Evolutionary conservation across 2,888 invertebrate species (phyloP), one percentile per base, ranked within the genome.

Genomic region (Helobdella robusta): DNA sequence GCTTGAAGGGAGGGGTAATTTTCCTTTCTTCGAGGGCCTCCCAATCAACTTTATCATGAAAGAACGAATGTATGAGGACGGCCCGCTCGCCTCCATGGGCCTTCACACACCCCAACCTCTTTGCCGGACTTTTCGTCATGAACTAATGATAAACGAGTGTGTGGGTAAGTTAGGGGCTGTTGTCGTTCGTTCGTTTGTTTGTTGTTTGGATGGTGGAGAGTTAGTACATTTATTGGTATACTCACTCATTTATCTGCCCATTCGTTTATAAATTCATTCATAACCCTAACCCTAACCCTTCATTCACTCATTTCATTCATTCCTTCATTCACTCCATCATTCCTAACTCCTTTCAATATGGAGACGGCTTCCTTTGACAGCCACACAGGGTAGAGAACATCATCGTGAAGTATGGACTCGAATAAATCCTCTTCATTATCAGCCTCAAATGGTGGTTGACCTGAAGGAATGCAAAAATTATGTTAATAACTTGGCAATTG

Each of bases 341-440:
- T n/a, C n/a, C n/a, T n/a, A n/a, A 84, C 84, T 75, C 83, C 89
- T 83, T 91, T 91, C 52, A 92, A 83, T 78, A 91, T 91, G 73
- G 89, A 87, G 66, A 91, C 89, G 59, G 91, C 91, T 78, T 92
- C 91, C 76, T 88, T 87, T 72, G 87, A 88, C 64, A 92, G 82
- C 97, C 97, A 97, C 20, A 95, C 94, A 18, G 97, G 97, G 82
- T 97, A 98, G n/a, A 79, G 73, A 64, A 98, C 97, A 81, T 98
- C 97, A 79, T 98, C 97, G 79, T 93, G 92, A 74, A 97, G 84
- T 77, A 98, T 98, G 71, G 92, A 91, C 82, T 98, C 95, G 82
- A 98, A 98, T 68, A 98, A 84, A 81, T 98, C 97, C 81, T 98
- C 97, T 82, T 98, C 98, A 82, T 97, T 97, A 82, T 98, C 97